Evolutionary conservation across 2,888 invertebrate species (phyloP).

Genomic region (Dryobotodes eremita): DNA sequence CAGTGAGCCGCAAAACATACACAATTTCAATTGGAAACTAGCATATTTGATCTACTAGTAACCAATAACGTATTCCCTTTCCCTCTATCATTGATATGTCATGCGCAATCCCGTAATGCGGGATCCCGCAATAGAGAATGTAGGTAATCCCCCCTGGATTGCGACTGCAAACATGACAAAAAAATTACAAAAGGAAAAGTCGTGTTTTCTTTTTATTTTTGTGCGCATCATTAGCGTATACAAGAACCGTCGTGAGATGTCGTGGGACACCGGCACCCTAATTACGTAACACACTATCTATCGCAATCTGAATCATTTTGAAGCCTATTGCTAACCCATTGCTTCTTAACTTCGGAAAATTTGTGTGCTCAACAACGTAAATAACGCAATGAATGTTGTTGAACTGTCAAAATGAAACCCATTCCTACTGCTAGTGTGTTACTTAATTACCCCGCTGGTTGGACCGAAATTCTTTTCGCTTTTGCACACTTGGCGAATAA

Average conservation of each 20-base stretch:
- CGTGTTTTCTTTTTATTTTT: not conserved
- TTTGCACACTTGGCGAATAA: not conserved
- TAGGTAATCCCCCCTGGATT: not conserved
- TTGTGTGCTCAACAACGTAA: too few species aligned
- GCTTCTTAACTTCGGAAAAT: too few species aligned
- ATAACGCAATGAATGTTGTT: too few species aligned
- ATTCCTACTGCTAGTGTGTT: too few species aligned
- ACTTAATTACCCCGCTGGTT: too few species aligned
- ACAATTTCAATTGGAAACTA: conserved; percentile 17
- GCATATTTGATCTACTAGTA: not conserved
- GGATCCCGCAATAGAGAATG: not conserved
- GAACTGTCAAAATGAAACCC: too few species aligned
- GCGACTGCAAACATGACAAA: not conserved
- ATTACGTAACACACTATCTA: too few species aligned
- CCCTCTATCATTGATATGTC: not conserved
- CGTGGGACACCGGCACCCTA: too few species aligned
- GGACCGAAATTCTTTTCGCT: not conserved
- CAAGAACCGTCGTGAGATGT: not conserved
- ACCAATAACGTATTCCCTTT: not conserved
- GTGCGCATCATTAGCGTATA: not conserved
- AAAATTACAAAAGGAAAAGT: not conserved
- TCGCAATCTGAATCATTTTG: too few species aligned
- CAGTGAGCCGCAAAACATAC: conserved; percentile 12
- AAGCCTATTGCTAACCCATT: too few species aligned
- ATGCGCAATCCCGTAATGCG: conserved; percentile 2